These are phyloP conservation scores for Callithrix jacchus DNA, from an alignment of 2,113 vertebrate genomes.

Conservation along the genomic window DNA sequence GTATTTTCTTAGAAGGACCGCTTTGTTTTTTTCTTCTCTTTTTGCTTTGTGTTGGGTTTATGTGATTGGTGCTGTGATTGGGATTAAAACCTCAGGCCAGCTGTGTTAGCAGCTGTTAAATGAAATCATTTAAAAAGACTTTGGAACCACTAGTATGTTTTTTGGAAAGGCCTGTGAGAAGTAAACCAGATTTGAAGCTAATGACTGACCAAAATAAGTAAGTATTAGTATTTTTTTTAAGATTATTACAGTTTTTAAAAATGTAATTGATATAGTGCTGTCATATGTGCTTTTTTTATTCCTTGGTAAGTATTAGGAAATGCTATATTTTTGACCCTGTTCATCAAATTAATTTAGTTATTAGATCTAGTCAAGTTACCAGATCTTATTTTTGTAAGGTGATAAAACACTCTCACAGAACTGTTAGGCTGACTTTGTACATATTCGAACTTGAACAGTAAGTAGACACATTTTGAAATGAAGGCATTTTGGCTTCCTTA, in stretches of 20 bases:
- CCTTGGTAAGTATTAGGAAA: conserved; percentile 39
- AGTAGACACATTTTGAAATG: neutral
- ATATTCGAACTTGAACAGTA: neutral
- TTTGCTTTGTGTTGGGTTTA: conserved; percentile 83
- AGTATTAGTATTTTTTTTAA: conserved; percentile 87
- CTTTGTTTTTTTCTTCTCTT: conserved; percentile 64
- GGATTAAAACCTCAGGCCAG: conserved; percentile 95
- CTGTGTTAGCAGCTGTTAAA: conserved; percentile 90
- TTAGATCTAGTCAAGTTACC: neutral
- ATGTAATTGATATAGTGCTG: conserved; percentile 1
- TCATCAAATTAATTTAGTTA: neutral
- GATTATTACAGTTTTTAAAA: neutral
- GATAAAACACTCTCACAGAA: neutral
- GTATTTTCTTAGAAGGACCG: conserved; percentile 75
- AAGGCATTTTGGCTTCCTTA: conserved; percentile 5
- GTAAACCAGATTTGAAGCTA: conserved; percentile 85
- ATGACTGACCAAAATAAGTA: conserved; percentile 88
- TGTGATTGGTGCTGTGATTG: conserved; percentile 89
- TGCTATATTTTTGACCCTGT: neutral
- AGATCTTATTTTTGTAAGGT: neutral
- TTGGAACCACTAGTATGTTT: conserved; percentile 79
- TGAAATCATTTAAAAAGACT: conserved; percentile 77
- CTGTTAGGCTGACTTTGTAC: neutral
- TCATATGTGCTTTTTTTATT: conserved; percentile 17
- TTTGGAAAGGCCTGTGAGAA: conserved; percentile 85